phyloP scores from a whole-genome alignment of 2,113 vertebrate species.

The Siphamia tubifer region DNA sequence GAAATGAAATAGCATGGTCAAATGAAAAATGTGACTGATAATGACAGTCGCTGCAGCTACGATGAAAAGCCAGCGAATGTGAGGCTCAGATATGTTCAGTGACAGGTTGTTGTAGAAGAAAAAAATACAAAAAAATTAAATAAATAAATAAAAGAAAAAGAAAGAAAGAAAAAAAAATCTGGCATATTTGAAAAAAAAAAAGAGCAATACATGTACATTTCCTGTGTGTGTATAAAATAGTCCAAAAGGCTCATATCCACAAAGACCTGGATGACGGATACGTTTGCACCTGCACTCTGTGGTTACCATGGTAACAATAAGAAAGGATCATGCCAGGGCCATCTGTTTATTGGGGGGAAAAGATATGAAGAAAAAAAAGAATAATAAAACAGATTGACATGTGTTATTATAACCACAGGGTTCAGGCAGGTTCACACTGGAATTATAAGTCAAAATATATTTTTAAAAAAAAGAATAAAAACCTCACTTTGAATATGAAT shows the following conservation, averaged over 20 bases:
- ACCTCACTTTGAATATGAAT: no score
- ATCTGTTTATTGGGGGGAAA: conserved; percentile 50
- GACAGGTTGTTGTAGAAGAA: conserved; percentile 2
- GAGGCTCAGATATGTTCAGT: conserved; percentile 22
- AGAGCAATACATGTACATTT: conserved; percentile 15
- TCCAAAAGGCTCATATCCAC: conserved; percentile 25
- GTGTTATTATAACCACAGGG: neutral
- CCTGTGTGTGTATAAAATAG: neutral
- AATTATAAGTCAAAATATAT: neutral
- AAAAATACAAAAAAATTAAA: no score
- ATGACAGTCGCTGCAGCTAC: conserved; percentile 9
- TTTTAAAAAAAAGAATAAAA: no score
- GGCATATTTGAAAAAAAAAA: conserved; percentile 1
- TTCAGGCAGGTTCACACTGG: neutral
- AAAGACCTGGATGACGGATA: conserved; percentile 34
- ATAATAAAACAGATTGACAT: neutral
- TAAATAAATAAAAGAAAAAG: no score
- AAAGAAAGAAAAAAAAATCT: no score
- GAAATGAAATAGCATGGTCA: conserved; percentile 13
- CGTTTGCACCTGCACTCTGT: conserved; percentile 47
- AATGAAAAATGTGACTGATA: conserved; percentile 42
- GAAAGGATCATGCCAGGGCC: conserved; percentile 50
- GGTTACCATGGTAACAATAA: conserved; percentile 70
- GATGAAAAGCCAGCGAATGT: conserved; percentile 22
- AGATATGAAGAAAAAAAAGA: conserved; percentile 14